phyloP scores from a whole-genome alignment of 2,113 vertebrate genomes.

The Gobio gobio region DNA sequence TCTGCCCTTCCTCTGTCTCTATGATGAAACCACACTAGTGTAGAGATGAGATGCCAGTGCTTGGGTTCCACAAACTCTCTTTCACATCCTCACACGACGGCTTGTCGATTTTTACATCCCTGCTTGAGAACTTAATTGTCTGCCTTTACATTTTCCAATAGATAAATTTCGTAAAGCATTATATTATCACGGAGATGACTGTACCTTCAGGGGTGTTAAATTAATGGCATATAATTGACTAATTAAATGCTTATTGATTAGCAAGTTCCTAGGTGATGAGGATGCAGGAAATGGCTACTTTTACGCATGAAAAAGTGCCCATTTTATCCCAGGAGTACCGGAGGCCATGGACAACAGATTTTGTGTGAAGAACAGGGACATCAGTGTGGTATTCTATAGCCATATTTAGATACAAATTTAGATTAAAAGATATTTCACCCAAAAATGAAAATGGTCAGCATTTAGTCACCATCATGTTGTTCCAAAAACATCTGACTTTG shows the following conservation, averaged over 20 bases:
- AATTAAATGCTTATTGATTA: conserved; percentile 81
- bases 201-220: conserved; percentile 76
- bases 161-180: conserved; percentile 73
- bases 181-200: conserved; percentile 71
- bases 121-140: conserved; percentile 72
- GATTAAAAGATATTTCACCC: not conserved
- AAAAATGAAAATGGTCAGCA: too few relatives aligned
- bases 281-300: conserved; percentile 67
- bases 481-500: not conserved
- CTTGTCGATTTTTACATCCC: conserved; percentile 65
- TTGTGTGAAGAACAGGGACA: not conserved
- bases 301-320: conserved; percentile 55
- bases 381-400: not conserved
- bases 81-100: conserved; percentile 57
- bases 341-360: conserved; percentile 3
- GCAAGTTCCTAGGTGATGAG: conserved; percentile 68
- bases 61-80: conserved; percentile 55
- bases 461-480: not conserved
- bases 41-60: conserved; percentile 44
- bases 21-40: not conserved
- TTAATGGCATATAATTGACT: conserved; percentile 76
- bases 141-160: conserved; percentile 73
- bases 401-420: not conserved
- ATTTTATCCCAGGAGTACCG: conserved; percentile 39
- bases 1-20: conserved; percentile 32